Evolutionary conservation across 2,888 invertebrate species (phyloP).

Genomic region (Chloromyia formosa): DNA sequence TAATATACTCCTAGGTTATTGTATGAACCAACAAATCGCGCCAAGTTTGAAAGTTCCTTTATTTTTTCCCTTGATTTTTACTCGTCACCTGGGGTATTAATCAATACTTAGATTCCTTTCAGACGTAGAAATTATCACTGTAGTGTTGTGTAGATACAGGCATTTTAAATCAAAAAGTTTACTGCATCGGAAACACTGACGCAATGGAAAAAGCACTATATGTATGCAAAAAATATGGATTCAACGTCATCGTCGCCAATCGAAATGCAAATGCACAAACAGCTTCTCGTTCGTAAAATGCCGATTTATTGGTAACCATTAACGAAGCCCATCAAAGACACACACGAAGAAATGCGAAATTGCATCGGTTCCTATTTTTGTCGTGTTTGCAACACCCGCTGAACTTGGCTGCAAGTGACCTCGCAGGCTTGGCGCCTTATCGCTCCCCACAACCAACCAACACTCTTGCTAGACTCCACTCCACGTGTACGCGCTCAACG

Average conservation of each 20-base stretch:
- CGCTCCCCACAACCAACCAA: conserved; percentile 23
- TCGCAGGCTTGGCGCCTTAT: neutral
- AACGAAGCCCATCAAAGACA: neutral
- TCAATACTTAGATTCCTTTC: too few relatives aligned
- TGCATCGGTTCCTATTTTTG: neutral
- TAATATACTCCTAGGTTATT: too few relatives aligned
- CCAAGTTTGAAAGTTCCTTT: too few relatives aligned
- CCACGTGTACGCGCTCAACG: conserved; percentile 24
- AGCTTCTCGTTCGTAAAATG: neutral
- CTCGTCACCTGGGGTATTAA: too few relatives aligned
- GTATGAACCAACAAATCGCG: too few relatives aligned
- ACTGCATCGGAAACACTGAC: too few relatives aligned
- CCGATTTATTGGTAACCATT: neutral
- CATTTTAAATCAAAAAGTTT: too few relatives aligned
- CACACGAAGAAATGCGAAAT: neutral
- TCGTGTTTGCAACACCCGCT: conserved; percentile 25
- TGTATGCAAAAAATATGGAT: conserved; percentile 1
- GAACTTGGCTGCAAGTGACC: conserved; percentile 42
- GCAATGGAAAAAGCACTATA: too few relatives aligned
- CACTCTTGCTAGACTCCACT: conserved; percentile 14
- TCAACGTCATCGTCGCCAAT: neutral
- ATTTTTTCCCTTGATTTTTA: too few relatives aligned
- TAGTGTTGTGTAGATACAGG: too few relatives aligned
- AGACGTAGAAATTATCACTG: too few relatives aligned
- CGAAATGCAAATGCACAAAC: neutral